Base-by-base conservation (phyloP, 2,113 vertebrate genomes). In the Misgurnus mizolepis region DNA sequence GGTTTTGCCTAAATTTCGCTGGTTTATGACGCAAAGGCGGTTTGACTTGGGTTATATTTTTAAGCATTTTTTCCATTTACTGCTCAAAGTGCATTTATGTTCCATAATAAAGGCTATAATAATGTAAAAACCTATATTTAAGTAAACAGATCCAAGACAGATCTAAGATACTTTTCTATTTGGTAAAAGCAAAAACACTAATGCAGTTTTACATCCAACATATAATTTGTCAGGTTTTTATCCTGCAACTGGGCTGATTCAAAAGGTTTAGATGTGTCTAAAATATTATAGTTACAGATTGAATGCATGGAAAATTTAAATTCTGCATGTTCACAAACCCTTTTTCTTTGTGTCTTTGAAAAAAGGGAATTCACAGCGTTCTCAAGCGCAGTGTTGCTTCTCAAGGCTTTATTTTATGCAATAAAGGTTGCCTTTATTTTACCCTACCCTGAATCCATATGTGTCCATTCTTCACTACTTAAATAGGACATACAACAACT, bases 81-180 rank as follows among this genome's bases (percentile, higher is more conserved):
- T 27, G 56, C 34, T 62, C 18, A 47, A 22, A 34, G 56, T 47
- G 15, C 4, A 39, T 18, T 40, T 11, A 43, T 18, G 12, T 58
- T 73, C 60, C 43, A 75, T 49, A 49, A 75, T 75, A 75, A 47
- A 47, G 41, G 22, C 6, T 75, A 73, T 73, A 61, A 60, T 27
- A 18, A 74, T 74, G 71, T 27, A 55, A 45, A 50, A 68, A 45
- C 55, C 71, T 8, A 60, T 5, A 10, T 64, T 39, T 75, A 4
- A 18, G 7, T 34, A 12, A 3, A 47, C 14, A 7, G 18, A 27
- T 62, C 58, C 56, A 47, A 62, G 72, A 49, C 72, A 75, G 56
- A 62, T 62, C 18, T 75, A 18, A 62, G 72, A 56, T 15, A 56
- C 15, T 56, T 56, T n/a, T 18, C 7, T 53, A 53, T 53, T 53